A percentile compares a stretch with the other conserved stretches of the same genome.
Evolutionary conservation across 2,113 vertebrate species (phyloP).

Genomic region (Hassar affinis): DNA sequence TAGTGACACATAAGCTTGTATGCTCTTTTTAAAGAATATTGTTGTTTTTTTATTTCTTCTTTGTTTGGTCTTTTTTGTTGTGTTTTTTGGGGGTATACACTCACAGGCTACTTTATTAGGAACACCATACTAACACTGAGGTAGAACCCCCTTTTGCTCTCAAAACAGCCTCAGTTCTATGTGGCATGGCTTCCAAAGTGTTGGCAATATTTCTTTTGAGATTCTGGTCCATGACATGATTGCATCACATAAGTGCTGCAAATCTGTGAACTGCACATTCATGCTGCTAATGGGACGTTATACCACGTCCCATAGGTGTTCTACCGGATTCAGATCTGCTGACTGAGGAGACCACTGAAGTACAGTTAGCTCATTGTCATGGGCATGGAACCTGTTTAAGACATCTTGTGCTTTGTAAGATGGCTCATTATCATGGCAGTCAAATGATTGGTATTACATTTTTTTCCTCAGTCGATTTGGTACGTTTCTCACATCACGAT

Average conservation of each 20-base stretch:
- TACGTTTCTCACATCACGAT: no score
- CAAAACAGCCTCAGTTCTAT: neutral
- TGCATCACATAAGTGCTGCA: neutral
- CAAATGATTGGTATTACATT: neutral
- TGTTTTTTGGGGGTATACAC: neutral
- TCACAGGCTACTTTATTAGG: neutral
- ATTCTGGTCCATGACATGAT: neutral
- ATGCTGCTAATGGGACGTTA: neutral
- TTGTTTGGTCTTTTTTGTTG: slow-evolving; percentile 19
- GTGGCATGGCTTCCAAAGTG: neutral
- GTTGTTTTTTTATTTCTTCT: slow-evolving; percentile 38
- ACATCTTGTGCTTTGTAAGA: neutral
- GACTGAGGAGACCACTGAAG: neutral
- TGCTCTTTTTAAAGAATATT: slow-evolving; percentile 26
- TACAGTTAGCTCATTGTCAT: neutral
- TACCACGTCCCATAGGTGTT: neutral
- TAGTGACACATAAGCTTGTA: slow-evolving; percentile 22
- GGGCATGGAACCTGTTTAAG: neutral
- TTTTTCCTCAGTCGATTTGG: no score
- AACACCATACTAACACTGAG: neutral
- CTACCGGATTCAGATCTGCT: neutral
- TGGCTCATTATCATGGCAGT: neutral
- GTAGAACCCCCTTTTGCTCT: neutral
- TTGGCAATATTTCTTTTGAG: neutral
- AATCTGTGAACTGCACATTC: neutral